Base-by-base conservation (phyloP, 2,797 vertebrate species). In the Miichthys miiuy region DNA sequence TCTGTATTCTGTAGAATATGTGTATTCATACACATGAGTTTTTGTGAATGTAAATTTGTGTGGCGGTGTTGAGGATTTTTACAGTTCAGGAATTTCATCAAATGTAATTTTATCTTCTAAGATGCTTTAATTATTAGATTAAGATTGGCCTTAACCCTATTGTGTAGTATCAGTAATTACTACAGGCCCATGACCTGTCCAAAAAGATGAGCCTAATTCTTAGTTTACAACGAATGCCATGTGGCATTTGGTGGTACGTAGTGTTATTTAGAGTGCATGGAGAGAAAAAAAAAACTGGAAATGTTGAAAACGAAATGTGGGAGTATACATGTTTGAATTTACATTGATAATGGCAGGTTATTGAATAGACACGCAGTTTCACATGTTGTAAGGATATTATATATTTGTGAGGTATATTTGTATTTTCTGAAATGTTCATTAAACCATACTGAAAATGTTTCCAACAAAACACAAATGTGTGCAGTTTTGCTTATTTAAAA, bases 381-480 rank as follows among this genome's bases (percentile, higher is more conserved):
- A 58, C 51, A 64, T 82, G 55, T 71, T 83, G 72, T 79, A 38
- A 60, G 66, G 83, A 68, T 83, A 79, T 81, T 69, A 62, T 86
- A 72, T 80, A 83, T 86, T 83, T 88, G 69, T 87, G 77, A 77
- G 69, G 50, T 83, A 82, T 88, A 71, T 87, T 90, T 92, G 79
- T 86, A 88, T 89, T 87, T 88, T 91, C 72, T 83, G 57, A 91
- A 86, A 82, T 90, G 72, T 89, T 89, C 81, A 90, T 89, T 90
- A 91, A 92, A 92, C 18, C 42, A 72, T 68, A 57, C 68, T 87
- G 83, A 89, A 84, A 84, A 80, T 65, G 42, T 87, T 89, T 92
- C 57, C 68, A 88, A 79, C 58, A 69, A 73, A 86, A 48, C 2
- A 4, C 47, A 9, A 55, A 0, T 58, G 44, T 23, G 6, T 73